These are phyloP conservation scores for Scrobipalpa atriplicella DNA, from an alignment of 2,888 invertebrate species.

Conservation along the genomic window DNA sequence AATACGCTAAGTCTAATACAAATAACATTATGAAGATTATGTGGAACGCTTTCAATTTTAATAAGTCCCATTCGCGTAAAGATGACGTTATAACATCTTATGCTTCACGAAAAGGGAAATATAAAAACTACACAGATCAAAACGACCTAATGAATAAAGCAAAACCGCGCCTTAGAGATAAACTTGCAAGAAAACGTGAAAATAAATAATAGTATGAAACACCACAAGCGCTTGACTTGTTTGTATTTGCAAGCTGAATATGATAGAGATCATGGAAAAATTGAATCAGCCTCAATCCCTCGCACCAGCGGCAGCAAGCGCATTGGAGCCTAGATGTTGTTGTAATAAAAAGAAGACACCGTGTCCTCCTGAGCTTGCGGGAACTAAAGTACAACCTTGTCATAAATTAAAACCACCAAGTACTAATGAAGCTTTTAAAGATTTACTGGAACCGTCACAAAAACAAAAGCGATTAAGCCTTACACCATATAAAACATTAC, in stretches of 20 bases:
- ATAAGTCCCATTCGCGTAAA: background rate
- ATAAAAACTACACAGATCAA: background rate
- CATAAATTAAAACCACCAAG: background rate
- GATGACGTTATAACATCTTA: no score
- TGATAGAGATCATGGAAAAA: no score
- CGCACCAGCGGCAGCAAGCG: no score
- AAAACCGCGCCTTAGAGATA: background rate
- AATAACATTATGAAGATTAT: background rate
- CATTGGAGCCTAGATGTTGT: background rate
- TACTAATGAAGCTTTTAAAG: background rate
- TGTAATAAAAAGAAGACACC: no score
- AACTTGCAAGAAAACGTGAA: background rate
- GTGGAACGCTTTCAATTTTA: no score
- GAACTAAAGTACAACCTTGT: background rate
- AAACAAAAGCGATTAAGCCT: background rate
- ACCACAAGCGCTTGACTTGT: background rate
- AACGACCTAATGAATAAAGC: background rate
- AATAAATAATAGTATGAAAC: background rate
- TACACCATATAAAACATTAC: background rate
- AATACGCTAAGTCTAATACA: background rate
- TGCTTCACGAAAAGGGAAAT: background rate
- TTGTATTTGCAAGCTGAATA: background rate
- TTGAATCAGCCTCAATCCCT: no score
- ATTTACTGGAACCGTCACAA: background rate
- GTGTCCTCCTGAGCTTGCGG: no score